Conservation (phyloP, 2,113 vertebrate genomes). For the Silurus meridionalis region DNA sequence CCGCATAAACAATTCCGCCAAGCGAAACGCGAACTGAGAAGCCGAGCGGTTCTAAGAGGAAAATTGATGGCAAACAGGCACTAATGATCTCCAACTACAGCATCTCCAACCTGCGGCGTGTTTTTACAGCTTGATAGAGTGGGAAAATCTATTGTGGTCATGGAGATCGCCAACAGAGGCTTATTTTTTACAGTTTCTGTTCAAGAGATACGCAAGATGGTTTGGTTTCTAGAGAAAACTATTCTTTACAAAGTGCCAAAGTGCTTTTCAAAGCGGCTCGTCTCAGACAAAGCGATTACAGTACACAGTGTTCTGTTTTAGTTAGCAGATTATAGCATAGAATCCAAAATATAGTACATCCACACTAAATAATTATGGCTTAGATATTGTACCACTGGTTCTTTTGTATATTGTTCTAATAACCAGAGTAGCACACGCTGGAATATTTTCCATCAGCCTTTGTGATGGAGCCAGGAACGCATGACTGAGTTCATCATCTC, state of each 20-base stretch:
- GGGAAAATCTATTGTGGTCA: background rate
- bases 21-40: background rate
- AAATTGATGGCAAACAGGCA: background rate
- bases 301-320: no score
- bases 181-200: background rate
- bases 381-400: background rate
- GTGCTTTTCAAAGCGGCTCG: background rate
- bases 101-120: background rate
- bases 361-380: background rate
- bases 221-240: background rate
- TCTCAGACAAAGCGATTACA: background rate
- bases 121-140: background rate
- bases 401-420: background rate
- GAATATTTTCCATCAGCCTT: slow-evolving; percentile 17
- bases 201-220: background rate
- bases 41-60: background rate
- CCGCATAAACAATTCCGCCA: background rate
- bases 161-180: background rate
- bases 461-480: slow-evolving; percentile 1
- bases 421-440: background rate
- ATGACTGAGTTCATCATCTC: slow-evolving; percentile 38
- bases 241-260: background rate
- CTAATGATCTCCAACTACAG: slow-evolving; percentile 15
- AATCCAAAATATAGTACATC: background rate
- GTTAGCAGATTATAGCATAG: background rate